These are phyloP conservation scores for Neotragus moschatus DNA, from an alignment of 2,113 vertebrate genomes.

Conservation along the genomic window DNA sequence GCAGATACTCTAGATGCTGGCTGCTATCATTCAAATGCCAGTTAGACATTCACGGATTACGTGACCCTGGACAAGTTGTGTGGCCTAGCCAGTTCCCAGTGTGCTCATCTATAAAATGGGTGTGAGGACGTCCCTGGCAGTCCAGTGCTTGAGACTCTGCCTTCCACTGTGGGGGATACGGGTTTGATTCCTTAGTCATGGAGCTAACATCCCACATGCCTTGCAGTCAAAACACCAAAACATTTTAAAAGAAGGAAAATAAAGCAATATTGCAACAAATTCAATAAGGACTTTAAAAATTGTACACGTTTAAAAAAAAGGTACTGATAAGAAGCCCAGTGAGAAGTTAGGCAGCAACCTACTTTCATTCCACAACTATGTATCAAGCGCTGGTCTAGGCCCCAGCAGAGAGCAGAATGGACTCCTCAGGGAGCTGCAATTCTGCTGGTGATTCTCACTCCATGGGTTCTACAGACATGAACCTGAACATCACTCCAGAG, in stretches of 20 bases:
- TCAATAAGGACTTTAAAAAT: not conserved
- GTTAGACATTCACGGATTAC: not conserved
- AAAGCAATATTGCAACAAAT: not conserved
- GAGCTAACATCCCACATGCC: not conserved
- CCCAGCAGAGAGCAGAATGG: not conserved
- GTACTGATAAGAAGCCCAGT: not conserved
- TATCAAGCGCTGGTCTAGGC: not conserved
- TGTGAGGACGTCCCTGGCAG: not conserved
- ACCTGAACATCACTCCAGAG: not conserved
- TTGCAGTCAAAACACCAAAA: not conserved
- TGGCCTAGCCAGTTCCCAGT: not conserved
- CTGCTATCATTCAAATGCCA: not conserved
- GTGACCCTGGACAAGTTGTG: not conserved
- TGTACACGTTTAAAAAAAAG: not conserved
- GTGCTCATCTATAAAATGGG: not conserved
- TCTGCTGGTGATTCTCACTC: fast-evolving
- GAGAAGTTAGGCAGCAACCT: not conserved
- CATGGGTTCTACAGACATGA: fast-evolving
- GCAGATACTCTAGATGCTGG: no score
- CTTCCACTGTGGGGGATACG: not conserved
- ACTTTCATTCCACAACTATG: fast-evolving
- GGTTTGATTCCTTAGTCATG: not conserved
- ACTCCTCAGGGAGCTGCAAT: not conserved
- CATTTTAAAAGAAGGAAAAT: not conserved
- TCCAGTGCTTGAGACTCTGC: not conserved